phyloP scores from a whole-genome alignment of 2,797 vertebrate species.

The Acomys russatus region DNA sequence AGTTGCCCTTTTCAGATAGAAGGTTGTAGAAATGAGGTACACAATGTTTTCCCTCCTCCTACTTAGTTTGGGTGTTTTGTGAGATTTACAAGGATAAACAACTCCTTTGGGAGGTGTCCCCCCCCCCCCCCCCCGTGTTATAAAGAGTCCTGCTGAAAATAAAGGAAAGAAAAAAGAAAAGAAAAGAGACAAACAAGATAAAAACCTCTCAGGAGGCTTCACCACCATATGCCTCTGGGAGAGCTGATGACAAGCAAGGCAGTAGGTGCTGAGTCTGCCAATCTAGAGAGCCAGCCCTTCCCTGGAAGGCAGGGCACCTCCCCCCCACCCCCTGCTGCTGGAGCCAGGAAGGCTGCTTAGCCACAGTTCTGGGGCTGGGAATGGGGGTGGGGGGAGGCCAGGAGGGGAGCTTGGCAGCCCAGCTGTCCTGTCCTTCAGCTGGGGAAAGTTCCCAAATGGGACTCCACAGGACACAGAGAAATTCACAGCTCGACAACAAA shows the following conservation, averaged over 20 bases:
- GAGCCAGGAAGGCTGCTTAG: neutral
- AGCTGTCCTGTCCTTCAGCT: neutral
- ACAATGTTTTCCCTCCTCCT: neutral
- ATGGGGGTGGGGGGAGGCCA: too few relatives aligned
- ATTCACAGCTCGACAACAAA: slow-evolving; percentile 48
- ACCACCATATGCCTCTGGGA: neutral
- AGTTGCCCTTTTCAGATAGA: slow-evolving; percentile 10
- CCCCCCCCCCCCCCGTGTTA: too few relatives aligned
- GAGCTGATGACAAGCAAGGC: neutral
- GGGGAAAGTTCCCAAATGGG: neutral
- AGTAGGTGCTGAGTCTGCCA: neutral
- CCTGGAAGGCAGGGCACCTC: neutral
- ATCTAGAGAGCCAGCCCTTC: neutral
- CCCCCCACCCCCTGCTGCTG: neutral
- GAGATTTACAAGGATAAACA: neutral
- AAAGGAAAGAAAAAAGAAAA: neutral
- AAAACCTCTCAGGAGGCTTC: neutral
- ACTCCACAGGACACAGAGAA: neutral
- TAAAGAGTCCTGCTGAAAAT: neutral
- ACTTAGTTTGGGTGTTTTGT: neutral
- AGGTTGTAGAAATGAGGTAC: neutral
- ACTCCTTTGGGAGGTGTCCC: neutral
- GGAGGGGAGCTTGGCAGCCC: neutral
- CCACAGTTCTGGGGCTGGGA: neutral
- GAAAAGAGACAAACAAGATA: neutral